Base-by-base conservation (phyloP, 2,888 invertebrate species). In the Subacronicta megacephala region DNA sequence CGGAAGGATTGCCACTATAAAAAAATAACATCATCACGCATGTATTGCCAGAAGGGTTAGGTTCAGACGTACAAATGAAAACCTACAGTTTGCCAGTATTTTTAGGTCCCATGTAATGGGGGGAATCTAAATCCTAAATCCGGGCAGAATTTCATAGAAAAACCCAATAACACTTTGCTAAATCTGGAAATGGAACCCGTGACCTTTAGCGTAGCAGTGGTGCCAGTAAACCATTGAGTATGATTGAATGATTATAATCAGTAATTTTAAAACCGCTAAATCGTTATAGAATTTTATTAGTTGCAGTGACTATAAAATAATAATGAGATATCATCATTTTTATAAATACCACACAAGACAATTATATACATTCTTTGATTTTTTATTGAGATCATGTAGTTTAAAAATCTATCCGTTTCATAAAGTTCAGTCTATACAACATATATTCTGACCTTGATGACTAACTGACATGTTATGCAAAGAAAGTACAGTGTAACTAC, bases 401-500 rank as follows among this genome's bases (percentile, higher is more conserved):
- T 52, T 36, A 43, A 44, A 47, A 42, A 57, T 55, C 13, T 42
- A 46, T 58, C 13, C 40, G 38, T 59, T 44, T 65, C 44, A 1
- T 53, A 54, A 77, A 75, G 77, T 72, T 72, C 75, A 69, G 44
- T 54, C 67, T 66, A 49, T 49, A 66, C 65, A 52, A 78, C 56
- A 72, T 62, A 53, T 41, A 46, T 65, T 47, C 41, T 84, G 86
- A 84, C 91, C 91, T 92, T 91, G 88, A 83, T 90, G 86, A 90
- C 85, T 89, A 88, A 89, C 78, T 71, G 72, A 76, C 69, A 70
- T 75, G 78, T 79, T 81, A 80, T 78, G 80, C 84, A 80, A 89
- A 89, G 88, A 92, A 90, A 92, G 89, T 88, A 80, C 78, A 60
- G 58, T 81, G 77, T 85, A 81, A 80, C 85, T 77, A 84, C 70